Base-by-base conservation (phyloP, 2,888 invertebrate species). In the Nasonia oneida region DNA sequence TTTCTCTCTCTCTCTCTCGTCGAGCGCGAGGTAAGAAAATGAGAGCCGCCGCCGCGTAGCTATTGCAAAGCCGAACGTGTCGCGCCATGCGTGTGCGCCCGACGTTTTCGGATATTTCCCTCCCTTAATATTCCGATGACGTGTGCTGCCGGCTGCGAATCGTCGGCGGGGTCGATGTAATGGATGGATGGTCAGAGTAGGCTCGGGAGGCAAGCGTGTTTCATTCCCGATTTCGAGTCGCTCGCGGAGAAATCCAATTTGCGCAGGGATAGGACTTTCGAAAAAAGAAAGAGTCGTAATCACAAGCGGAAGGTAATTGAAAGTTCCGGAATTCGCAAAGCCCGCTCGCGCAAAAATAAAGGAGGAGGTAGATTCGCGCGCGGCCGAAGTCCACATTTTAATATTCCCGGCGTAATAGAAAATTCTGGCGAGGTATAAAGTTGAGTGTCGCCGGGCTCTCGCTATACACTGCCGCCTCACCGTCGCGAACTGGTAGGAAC, bases 101-200 rank as follows among this genome's bases (percentile, higher is more conserved):
- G 67, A 53, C 53, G 37, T 80, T 80, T 79, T 77, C 87, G 89
- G 89, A 90, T 90, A 90, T 90, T 90, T 82, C 29, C 89, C 90
- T 89, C 89, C 90, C 88, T 91, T 90, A 89, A 90, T 91, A 91
- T 91, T 91, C 91, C 88, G 89, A 90, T 90, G 90, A 90, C 89
- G 90, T 88, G 88, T 87, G 88, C 88, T 6, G 6, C n/a, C 85
- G 89, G 29, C 61, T 50, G 71, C 57, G 33, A 78, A 64, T 73
- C 33, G 73, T 33, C 47, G 10, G 29, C 47, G 10, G 29, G 14
- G 67, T 12, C 47, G 33, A 23, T 12, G 29, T 42, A 33, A 61
- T 75, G 42, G n/a, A 53, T 83, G 76, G 53, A 77, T 70, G 70
- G 18, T 81, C 61, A 29, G 15, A 78, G n/a, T 3, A 23, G 23